Conservation (phyloP, 2,797 vertebrate genomes). For the Chanos chanos region DNA sequence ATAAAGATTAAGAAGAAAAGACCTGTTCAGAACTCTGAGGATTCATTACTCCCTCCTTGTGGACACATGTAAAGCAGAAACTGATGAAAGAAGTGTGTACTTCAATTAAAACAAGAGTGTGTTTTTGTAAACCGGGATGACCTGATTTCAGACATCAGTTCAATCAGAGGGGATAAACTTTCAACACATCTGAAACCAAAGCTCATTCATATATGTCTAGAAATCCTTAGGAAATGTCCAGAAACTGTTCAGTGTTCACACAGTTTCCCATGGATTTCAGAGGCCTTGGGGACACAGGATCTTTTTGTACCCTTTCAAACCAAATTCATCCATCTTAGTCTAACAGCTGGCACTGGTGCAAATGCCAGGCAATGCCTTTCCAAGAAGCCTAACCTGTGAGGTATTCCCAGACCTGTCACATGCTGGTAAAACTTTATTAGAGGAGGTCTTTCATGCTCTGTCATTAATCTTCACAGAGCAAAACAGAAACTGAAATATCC, state of each 20-base stretch:
- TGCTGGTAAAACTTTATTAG: slow-evolving; percentile 42
- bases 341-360: slow-evolving; percentile 29
- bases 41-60: background rate
- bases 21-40: background rate
- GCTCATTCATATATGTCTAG: slow-evolving; percentile 26
- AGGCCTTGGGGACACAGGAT: slow-evolving; percentile 6
- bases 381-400: slow-evolving; percentile 4
- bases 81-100: slow-evolving; percentile 1
- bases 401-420: slow-evolving; percentile 35
- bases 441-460: slow-evolving; percentile 4
- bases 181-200: slow-evolving; percentile 4
- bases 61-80: background rate
- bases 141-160: too few relatives aligned
- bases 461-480: slow-evolving; percentile 29
- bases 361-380: slow-evolving; percentile 2
- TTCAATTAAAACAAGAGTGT: too few relatives aligned
- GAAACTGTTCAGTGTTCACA: slow-evolving; percentile 16
- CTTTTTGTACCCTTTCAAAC: slow-evolving; percentile 36
- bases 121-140: too few relatives aligned
- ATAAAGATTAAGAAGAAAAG: background rate
- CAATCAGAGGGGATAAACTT: background rate
- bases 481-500: slow-evolving; percentile 1
- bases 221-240: slow-evolving; percentile 25
- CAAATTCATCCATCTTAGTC: slow-evolving; percentile 35
- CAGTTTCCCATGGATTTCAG: slow-evolving; percentile 38